Percentiles rank a stretch among this genome's conserved stretches.
Conservation (phyloP, 2,797 vertebrate genomes). For the Amazona ochrocephala region DNA sequence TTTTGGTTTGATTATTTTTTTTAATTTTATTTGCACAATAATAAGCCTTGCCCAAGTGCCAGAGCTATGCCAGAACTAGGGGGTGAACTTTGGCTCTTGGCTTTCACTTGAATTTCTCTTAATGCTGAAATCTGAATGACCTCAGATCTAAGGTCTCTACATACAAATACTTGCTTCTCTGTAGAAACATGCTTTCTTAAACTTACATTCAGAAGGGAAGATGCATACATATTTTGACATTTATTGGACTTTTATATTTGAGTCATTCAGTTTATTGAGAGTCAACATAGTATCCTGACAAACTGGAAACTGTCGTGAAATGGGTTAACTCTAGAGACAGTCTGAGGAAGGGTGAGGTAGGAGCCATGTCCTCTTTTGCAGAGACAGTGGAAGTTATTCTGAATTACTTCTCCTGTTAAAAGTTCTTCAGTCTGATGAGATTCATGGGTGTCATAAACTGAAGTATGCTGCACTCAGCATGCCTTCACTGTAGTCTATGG, state of each 20-base stretch:
- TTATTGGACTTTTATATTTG: background rate
- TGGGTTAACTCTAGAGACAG: background rate
- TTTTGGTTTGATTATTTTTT: background rate
- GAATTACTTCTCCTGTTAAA: slow-evolving; percentile 26
- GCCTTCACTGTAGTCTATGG: background rate
- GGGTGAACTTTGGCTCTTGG: background rate
- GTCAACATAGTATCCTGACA: background rate
- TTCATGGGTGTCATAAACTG: slow-evolving; percentile 33
- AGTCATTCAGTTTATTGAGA: background rate
- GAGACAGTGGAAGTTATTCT: background rate
- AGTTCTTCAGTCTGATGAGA: background rate
- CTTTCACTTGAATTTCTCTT: background rate
- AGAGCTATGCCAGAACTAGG: background rate
- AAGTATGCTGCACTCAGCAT: background rate
- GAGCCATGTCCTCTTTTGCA: slow-evolving; percentile 21
- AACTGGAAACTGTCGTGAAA: background rate
- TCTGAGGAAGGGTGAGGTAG: background rate
- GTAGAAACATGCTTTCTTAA: background rate
- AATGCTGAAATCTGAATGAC: background rate
- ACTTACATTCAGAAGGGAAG: background rate
- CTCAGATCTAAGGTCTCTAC: background rate
- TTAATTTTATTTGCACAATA: background rate
- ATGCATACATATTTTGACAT: background rate
- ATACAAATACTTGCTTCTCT: background rate
- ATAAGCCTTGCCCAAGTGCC: background rate